Percentiles rank a stretch among this genome's conserved stretches.
Evolutionary conservation across 2,888 invertebrate genomes (phyloP).

Genomic region (Cordilura impudica): DNA sequence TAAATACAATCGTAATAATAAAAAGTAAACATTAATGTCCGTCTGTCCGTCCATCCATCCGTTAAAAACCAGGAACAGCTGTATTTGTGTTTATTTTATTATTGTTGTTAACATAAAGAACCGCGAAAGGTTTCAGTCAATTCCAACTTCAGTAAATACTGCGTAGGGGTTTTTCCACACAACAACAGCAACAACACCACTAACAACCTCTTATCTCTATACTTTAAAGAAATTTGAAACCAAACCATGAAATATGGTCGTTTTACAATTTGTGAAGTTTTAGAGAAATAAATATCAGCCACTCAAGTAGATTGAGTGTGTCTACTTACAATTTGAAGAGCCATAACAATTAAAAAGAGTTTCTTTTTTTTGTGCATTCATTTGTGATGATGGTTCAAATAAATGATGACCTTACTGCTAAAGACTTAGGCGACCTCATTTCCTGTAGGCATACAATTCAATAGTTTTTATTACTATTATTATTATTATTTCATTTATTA

Average conservation of each 20-base stretch:
- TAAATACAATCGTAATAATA: not conserved
- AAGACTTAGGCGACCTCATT: conserved; percentile 37
- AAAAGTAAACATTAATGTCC: conserved; percentile 8
- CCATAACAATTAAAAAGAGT: not conserved
- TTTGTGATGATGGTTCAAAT: conserved; percentile 14
- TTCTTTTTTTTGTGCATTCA: not conserved
- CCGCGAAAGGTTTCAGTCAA: conserved; percentile 10
- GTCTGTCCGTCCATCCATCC: not conserved
- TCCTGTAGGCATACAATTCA: conserved; percentile 39
- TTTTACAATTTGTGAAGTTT: not conserved
- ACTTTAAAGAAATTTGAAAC: not conserved
- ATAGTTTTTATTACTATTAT: not conserved
- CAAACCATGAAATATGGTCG: not conserved
- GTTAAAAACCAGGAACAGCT: conserved; percentile 28
- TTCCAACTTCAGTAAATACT: conserved; percentile 5
- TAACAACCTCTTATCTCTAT: conserved; percentile 31
- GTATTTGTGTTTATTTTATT: conserved; percentile 25
- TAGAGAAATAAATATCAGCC: conserved; percentile 33
- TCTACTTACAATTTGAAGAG: not conserved
- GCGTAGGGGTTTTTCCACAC: not conserved
- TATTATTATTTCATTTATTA: conserved; percentile 5
- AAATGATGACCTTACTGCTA: conserved; percentile 44
- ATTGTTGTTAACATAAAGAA: conserved; percentile 7
- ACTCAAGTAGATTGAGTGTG: conserved; percentile 30
- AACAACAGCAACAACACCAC: not conserved